Evolutionary conservation across 2,113 vertebrate species (phyloP).

Genomic region (Hydropotes inermis): DNA sequence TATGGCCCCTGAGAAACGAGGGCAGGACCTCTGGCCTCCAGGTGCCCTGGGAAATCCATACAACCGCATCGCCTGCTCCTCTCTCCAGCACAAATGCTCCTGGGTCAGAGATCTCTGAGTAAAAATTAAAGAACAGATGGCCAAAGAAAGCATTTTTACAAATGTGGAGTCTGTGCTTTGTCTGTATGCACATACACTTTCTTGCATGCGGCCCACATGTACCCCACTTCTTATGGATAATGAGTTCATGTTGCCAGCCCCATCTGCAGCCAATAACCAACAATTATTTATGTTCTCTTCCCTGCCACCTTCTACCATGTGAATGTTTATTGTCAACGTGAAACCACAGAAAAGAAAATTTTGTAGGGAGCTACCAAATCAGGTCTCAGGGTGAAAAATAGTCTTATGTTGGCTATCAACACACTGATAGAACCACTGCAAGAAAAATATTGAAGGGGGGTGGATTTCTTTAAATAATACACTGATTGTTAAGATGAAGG

Average conservation of each 20-base stretch:
- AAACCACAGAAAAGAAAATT: background rate
- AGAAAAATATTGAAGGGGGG: background rate
- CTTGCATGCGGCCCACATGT: background rate
- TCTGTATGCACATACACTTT: background rate
- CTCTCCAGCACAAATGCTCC: background rate
- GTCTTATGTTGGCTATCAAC: background rate
- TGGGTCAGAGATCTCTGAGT: constrained; percentile 1
- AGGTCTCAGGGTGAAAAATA: background rate
- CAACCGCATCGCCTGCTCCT: background rate
- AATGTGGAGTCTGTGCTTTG: background rate
- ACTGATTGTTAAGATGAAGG: background rate
- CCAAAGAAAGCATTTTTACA: constrained; percentile 29
- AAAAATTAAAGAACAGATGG: constrained; percentile 32
- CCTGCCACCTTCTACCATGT: background rate
- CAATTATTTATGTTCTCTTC: background rate
- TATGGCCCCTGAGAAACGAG: background rate
- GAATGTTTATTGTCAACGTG: background rate
- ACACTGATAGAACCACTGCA: background rate
- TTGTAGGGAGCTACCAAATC: background rate
- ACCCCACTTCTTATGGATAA: background rate
- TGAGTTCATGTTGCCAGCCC: background rate
- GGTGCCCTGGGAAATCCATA: background rate
- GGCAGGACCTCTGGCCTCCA: background rate
- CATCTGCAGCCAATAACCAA: constrained; percentile 19
- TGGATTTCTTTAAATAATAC: background rate